These are phyloP conservation scores for Graphium colonna DNA, from an alignment of 2,888 invertebrate genomes.

Conservation along the genomic window DNA sequence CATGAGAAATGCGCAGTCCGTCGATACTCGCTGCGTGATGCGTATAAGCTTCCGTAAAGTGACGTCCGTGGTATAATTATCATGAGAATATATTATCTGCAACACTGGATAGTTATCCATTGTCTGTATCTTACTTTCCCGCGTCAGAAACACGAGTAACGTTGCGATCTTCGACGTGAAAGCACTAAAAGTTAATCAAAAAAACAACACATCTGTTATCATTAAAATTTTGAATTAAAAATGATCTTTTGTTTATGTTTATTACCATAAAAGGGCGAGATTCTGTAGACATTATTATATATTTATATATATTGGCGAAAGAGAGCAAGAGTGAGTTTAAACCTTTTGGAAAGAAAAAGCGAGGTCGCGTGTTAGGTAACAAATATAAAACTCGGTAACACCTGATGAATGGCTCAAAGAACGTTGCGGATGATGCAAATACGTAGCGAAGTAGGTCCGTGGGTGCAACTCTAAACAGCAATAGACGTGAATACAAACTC, in stretches of 20 bases:
- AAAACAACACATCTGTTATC: no score
- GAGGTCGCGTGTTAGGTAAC: constrained; percentile 61
- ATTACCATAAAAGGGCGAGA: no score
- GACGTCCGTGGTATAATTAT: constrained; percentile 21
- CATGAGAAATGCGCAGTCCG: constrained; percentile 12
- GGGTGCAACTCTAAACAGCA: constrained; percentile 52
- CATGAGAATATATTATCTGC: constrained; percentile 23
- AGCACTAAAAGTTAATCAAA: no score
- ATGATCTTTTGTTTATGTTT: no score
- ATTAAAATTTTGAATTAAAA: no score
- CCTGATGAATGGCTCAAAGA: constrained; percentile 63
- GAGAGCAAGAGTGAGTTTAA: background rate
- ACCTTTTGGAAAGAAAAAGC: constrained; percentile 34
- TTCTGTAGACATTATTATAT: no score
- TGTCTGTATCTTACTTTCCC: constrained; percentile 23
- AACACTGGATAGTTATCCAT: constrained; percentile 21
- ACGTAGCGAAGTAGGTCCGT: constrained; percentile 42
- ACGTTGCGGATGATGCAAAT: constrained; percentile 67
- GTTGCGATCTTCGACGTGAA: constrained; percentile 3
- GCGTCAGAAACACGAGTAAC: constrained; percentile 15
- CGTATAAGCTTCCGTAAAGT: constrained; percentile 21
- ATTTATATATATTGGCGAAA: no score
- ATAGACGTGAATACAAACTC: constrained; percentile 35
- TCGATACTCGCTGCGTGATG: constrained; percentile 18
- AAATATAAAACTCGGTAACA: constrained; percentile 61